Percentiles rank a stretch among this genome's conserved stretches.
phyloP scores from a whole-genome alignment of 2,797 vertebrate genomes.

The Coccyzus lansbergi region DNA sequence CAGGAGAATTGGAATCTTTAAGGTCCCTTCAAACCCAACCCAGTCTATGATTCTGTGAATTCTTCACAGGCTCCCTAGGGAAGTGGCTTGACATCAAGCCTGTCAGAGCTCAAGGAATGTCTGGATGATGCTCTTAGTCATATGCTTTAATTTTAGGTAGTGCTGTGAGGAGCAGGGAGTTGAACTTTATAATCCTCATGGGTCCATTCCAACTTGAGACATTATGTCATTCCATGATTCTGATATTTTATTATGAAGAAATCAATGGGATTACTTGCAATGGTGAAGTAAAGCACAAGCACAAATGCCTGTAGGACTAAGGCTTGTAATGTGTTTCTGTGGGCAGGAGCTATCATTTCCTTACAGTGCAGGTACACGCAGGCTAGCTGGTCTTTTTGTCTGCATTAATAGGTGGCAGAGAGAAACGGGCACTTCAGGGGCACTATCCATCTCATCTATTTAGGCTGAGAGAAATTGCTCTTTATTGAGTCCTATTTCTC shows the following conservation, averaged over 20 bases:
- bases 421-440: neutral
- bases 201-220: neutral
- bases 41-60: no score
- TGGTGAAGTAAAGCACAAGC: neutral
- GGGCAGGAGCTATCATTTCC: neutral
- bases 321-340: neutral
- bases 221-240: no score
- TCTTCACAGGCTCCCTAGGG: neutral
- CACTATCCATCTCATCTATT: neutral
- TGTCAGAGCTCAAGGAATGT: no score
- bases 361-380: neutral
- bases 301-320: neutral
- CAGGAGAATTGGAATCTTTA: no score
- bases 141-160: no score
- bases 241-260: neutral
- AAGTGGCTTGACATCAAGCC: no score
- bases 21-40: no score
- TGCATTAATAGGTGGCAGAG: neutral
- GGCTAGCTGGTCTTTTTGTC: neutral
- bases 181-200: neutral
- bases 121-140: no score
- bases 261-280: neutral
- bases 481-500: neutral
- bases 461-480: neutral
- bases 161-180: no score